phyloP scores from a whole-genome alignment of 2,888 invertebrate genomes.

The Hemistola chrysoprasaria region DNA sequence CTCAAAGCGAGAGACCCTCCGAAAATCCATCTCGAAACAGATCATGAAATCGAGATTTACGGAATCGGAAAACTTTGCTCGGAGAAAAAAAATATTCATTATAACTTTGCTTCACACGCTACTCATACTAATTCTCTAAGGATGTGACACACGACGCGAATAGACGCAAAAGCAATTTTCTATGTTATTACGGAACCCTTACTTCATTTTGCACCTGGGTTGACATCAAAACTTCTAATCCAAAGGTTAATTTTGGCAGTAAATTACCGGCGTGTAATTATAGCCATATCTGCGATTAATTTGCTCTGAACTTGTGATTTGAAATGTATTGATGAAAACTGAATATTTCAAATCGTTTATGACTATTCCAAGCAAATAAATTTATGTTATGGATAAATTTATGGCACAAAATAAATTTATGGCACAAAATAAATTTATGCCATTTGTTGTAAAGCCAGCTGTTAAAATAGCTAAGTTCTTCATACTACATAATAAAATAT shows the following conservation, averaged over 20 bases:
- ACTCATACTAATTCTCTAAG: conserved; percentile 32
- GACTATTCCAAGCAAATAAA: too few species aligned
- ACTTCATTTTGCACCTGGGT: conserved; percentile 35
- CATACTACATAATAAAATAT: too few species aligned
- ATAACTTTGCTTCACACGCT: conserved; percentile 38
- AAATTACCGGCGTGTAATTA: conserved; percentile 16
- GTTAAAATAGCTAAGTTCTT: too few species aligned
- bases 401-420: too few species aligned
- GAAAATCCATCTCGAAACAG: conserved; percentile 13
- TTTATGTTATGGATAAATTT: too few species aligned
- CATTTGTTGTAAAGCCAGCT: too few species aligned
- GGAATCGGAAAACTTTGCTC: conserved; percentile 47
- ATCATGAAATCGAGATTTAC: conserved; percentile 38
- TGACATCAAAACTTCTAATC: conserved; percentile 29
- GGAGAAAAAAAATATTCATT: conserved; percentile 51
- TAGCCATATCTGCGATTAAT: neutral
- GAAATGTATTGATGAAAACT: too few species aligned
- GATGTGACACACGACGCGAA: conserved; percentile 23
- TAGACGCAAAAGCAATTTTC: conserved; percentile 34
- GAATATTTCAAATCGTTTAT: too few species aligned
- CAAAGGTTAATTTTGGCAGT: conserved; percentile 14
- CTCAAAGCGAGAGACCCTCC: neutral
- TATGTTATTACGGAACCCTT: conserved; percentile 30
- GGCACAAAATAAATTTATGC: too few species aligned
- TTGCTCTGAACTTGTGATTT: neutral